These are phyloP conservation scores for Natator depressus DNA, from an alignment of 2,113 vertebrate genomes.

Conservation along the genomic window DNA sequence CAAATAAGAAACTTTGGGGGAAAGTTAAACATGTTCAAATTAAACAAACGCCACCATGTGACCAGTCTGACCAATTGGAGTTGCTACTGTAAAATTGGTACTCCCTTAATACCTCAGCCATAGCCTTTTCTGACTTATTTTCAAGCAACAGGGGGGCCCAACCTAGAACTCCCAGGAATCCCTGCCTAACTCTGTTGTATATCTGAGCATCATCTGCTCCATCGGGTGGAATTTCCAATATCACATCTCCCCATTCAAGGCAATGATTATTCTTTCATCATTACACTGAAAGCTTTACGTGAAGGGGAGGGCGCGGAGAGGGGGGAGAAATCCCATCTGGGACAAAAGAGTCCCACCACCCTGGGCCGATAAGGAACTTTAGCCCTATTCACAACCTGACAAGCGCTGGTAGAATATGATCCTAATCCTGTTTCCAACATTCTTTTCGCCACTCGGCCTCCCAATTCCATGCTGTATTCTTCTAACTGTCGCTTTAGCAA, in stretches of 20 bases:
- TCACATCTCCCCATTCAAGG: conserved; percentile 81
- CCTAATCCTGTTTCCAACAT: conserved; percentile 94
- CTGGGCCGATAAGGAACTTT: conserved; percentile 79
- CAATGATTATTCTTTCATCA: conserved; percentile 61
- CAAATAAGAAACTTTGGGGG: not conserved
- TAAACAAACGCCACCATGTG: not conserved
- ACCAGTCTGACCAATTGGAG: not conserved
- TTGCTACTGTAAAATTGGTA: not conserved
- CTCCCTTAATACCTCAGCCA: not conserved
- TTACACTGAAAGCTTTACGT: conserved; percentile 81
- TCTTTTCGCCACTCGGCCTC: conserved; percentile 85
- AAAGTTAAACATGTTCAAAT: not conserved
- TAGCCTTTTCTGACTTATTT: not conserved
- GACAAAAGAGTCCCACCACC: conserved; percentile 82
- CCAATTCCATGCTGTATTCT: conserved; percentile 88
- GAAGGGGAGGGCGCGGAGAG: conserved; percentile 50
- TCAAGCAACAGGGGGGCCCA: not conserved
- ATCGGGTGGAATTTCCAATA: conserved; percentile 17
- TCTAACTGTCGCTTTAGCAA: conserved; percentile 85
- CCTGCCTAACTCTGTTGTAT: not conserved
- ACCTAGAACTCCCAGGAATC: not conserved
- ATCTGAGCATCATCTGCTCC: accelerated
- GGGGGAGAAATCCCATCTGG: conserved; percentile 68
- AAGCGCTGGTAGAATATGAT: conserved; percentile 93
- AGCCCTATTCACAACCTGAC: conserved; percentile 88